Percentiles rank a stretch among this genome's conserved stretches.
phyloP scores from a whole-genome alignment of 2,888 invertebrate species.

The Cryptophagus acutangulus region DNA sequence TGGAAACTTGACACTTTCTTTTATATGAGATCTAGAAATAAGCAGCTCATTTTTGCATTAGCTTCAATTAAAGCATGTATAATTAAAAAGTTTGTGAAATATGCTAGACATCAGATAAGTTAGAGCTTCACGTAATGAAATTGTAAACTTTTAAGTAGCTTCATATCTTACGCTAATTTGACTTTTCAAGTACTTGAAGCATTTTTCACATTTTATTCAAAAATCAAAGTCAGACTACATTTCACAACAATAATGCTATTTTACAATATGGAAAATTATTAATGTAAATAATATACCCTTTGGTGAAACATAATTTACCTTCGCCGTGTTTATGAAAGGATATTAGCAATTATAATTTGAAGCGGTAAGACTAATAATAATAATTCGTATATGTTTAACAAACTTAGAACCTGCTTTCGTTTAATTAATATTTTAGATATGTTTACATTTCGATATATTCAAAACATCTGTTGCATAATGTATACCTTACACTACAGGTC shows the following conservation, averaged over 20 bases:
- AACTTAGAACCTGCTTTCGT: not conserved
- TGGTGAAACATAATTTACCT: not conserved
- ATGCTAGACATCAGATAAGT: slow-evolving; percentile 24
- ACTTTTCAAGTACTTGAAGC: slow-evolving; percentile 19
- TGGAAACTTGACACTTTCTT: too few species aligned
- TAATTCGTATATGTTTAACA: too few species aligned
- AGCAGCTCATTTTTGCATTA: slow-evolving; percentile 22
- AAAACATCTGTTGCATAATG: too few species aligned
- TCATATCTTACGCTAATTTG: slow-evolving; percentile 28
- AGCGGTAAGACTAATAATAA: not conserved
- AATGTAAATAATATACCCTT: not conserved
- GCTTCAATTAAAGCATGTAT: slow-evolving; percentile 29
- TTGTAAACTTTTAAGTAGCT: slow-evolving; percentile 29
- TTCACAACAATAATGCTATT: too few species aligned
- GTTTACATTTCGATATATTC: too few species aligned
- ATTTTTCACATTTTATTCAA: slow-evolving; percentile 4
- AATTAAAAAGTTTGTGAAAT: slow-evolving; percentile 28
- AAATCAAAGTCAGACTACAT: too few species aligned
- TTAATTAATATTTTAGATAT: not conserved
- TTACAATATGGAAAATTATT: too few species aligned
- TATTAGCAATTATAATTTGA: not conserved
- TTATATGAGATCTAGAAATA: too few species aligned
- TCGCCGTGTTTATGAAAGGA: not conserved
- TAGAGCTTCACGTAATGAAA: slow-evolving; percentile 27
- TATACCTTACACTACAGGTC: too few species aligned